These are phyloP conservation scores for Xanthia togata DNA, from an alignment of 2,888 invertebrate species.

Conservation along the genomic window DNA sequence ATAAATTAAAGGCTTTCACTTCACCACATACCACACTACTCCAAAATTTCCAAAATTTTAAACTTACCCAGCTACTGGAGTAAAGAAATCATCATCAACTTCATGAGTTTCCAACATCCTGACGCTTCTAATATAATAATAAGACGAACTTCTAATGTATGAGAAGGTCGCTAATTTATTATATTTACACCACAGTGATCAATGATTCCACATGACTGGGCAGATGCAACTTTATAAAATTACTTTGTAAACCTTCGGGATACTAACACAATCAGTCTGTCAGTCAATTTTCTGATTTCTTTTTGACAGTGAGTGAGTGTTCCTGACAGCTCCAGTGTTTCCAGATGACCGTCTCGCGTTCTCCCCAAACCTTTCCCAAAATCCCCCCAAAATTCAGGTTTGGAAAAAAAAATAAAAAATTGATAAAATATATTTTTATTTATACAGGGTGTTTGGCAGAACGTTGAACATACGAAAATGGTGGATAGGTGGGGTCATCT, in stretches of 20 bases:
- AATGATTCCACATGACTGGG: constrained; percentile 16
- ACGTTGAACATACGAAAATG: too few relatives aligned
- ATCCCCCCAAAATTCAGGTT: too few relatives aligned
- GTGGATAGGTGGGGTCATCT: too few relatives aligned
- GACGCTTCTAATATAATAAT: too few relatives aligned
- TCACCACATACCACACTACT: not conserved
- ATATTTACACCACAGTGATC: constrained; percentile 12
- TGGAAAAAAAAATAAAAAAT: too few relatives aligned
- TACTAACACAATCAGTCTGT: not conserved
- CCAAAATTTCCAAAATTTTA: not conserved
- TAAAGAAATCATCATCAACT: constrained; percentile 87
- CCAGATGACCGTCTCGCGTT: too few relatives aligned
- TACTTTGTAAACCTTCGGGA: not conserved
- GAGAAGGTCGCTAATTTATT: not conserved
- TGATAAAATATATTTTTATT: too few relatives aligned
- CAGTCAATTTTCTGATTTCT: not conserved
- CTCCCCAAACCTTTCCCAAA: too few relatives aligned
- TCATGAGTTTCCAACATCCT: constrained; percentile 82
- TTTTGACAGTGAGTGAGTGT: too few relatives aligned
- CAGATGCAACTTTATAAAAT: not conserved
- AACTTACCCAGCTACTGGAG: constrained; percentile 82
- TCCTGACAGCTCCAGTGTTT: too few relatives aligned
- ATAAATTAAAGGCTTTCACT: not conserved
- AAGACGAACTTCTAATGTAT: constrained; percentile 3
- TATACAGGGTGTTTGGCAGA: too few relatives aligned